These are phyloP conservation scores for Chrysolina haemoptera DNA, from an alignment of 2,888 invertebrate species.

Conservation along the genomic window DNA sequence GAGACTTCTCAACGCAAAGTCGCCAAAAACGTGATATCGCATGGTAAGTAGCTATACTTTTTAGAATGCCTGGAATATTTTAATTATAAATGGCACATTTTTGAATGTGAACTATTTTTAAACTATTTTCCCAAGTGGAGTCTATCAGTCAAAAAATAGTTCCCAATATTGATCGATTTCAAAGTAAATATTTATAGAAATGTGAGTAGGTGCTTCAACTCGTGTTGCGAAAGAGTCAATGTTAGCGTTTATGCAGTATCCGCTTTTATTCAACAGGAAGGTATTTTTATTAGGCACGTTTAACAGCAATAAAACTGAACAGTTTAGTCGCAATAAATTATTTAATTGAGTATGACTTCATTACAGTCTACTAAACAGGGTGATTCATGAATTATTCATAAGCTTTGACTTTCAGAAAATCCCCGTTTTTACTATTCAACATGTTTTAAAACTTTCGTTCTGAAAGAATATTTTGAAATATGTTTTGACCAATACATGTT, in stretches of 20 bases:
- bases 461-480: too few species aligned
- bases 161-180: conserved; percentile 42
- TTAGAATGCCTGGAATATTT: neutral
- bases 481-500: too few species aligned
- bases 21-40: conserved; percentile 43
- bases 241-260: neutral
- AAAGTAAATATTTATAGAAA: conserved; percentile 53
- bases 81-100: conserved; percentile 18
- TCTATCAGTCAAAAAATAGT: conserved; percentile 7
- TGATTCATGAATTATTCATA: conserved; percentile 2
- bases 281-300: conserved; percentile 1
- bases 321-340: neutral
- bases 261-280: conserved; percentile 5
- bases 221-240: neutral
- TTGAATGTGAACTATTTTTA: conserved; percentile 1
- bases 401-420: neutral
- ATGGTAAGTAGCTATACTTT: conserved; percentile 51
- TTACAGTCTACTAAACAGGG: neutral
- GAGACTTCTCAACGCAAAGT: conserved; percentile 36
- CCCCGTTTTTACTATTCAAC: too few species aligned
- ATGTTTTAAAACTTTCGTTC: too few species aligned
- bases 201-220: conserved; percentile 3
- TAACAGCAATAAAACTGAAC: neutral
- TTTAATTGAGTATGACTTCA: neutral
- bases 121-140: neutral